Evolutionary conservation across 64 coral and sea anemone species (phyloP), one percentile per base, ranked within the genome.

Genomic region (Pachyseris speciosa): DNA sequence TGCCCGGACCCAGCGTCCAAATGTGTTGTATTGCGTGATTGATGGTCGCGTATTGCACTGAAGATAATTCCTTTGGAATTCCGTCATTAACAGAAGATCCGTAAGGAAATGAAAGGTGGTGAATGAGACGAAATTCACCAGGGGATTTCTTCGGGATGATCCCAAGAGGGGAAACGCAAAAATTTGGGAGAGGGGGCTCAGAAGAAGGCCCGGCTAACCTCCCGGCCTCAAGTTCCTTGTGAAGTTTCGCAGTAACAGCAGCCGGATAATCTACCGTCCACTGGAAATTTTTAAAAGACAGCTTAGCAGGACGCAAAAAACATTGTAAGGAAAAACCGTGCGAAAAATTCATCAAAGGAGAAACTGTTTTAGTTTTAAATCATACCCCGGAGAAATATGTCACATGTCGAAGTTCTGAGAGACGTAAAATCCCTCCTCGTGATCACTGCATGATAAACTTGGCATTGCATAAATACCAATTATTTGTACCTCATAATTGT

Each of bases 321-420:
- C 52, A 92, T 10, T 84, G 27, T 15, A 92, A 28, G 7, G 20
- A 19, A 59, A 92, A 92, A n/a, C 89, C 89, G 13, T 74, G 9
- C 22, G 47, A n/a, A 32, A 61, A 84, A 92, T 42, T 78, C 89
- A 7, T 3, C 17, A n/a, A 3, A 92, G 36, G 16, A 92, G 28
- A 57, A n/a, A n/a, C 17, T 43, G 0, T 33, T 3, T 1, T 10
- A 40, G 2, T 1, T 7, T 0, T 5, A 20, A 4, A 7, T 20
- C 31, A 53, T 92, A 92, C 58, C 67, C 78, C 0, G n/a, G n/a
- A n/a, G n/a, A n/a, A n/a, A n/a, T n/a, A n/a, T n/a, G n/a, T n/a
- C n/a, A n/a, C n/a, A n/a, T n/a, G n/a, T n/a, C n/a, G n/a, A n/a
- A n/a, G n/a, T n/a, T n/a, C n/a, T n/a, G n/a, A n/a, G n/a, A n/a